Evolutionary conservation across 2,888 invertebrate species (phyloP), one percentile per base, ranked within the genome.

Genomic region (Cheilosia soror): DNA sequence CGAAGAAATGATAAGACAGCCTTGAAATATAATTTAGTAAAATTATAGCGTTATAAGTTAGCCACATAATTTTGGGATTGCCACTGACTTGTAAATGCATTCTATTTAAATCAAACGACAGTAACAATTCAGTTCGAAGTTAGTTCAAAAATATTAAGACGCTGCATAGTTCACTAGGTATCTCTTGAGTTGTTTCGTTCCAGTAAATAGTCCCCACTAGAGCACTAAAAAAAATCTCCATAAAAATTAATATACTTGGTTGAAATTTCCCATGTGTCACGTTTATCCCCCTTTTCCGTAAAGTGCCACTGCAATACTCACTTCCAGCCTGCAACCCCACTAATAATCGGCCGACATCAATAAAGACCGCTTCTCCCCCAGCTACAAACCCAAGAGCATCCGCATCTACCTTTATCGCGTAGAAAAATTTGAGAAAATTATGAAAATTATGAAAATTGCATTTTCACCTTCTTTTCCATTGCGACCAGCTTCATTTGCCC

Each of bases 381-480:
- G 4, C 25, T 11, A 0, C 20, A n/a, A 2, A 29, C 25, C 7
- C 13, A 20, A 20, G 20, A 20, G 13, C 25, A 20, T 53, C 62
- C n/a, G 29, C 20, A 20, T 20, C 20, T 4, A 37, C 53, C 53
- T 53, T 13, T 40, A 49, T 49, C 15, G 57, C 27, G 58, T 27
- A 31, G 11, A 68, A 73, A 79, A 73, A 58, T 62, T 25, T 37
- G 31, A 49, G 40, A 72, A 80, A 80, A 80, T 80, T 85, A 85
- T 85, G 40, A 72, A 80, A 80, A 80, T 80, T 85, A 85, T 85
- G 76, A 81, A 81, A 75, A 85, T 85, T 81, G 76, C 76, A 85
- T 77, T 85, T 85, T 77, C 77, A 85, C 77, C 81, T 77, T 76
- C 15, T 25, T 49, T 65, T 55, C 71, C 75, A 65, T 49, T 29